These are phyloP conservation scores for Capreolus pygargus DNA, from an alignment of 2,113 vertebrate genomes.

Conservation along the genomic window DNA sequence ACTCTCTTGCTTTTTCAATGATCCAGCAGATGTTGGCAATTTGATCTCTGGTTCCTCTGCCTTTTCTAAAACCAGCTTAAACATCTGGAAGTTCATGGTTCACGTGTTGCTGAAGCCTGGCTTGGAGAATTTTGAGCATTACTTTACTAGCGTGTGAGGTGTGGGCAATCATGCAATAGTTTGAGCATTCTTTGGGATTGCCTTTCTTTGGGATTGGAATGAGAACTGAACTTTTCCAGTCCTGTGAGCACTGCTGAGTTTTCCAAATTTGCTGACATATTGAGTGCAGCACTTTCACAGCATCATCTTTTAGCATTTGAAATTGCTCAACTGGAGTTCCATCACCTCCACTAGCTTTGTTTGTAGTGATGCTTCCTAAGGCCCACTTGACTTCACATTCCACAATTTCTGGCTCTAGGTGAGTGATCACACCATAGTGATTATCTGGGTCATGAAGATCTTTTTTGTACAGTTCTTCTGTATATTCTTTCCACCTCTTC, in stretches of 20 bases:
- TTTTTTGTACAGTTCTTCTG: too few relatives aligned
- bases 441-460: too few relatives aligned
- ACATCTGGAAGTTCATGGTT: background rate
- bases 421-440: too few relatives aligned
- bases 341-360: too few relatives aligned
- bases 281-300: too few relatives aligned
- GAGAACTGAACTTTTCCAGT: background rate
- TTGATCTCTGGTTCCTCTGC: background rate
- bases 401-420: too few relatives aligned
- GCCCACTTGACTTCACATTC: too few relatives aligned
- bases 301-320: too few relatives aligned
- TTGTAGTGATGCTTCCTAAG: too few relatives aligned
- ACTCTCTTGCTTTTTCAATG: background rate
- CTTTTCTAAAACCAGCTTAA: background rate
- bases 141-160: background rate
- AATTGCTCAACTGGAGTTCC: too few relatives aligned
- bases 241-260: background rate
- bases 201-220: background rate
- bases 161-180: fast-evolving
- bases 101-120: background rate
- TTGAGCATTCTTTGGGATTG: background rate
- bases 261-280: background rate
- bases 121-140: background rate
- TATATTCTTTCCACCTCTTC: too few relatives aligned
- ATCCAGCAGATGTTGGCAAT: background rate